phyloP scores from a whole-genome alignment of 2,888 invertebrate species.

The Temnothorax ravouxi region DNA sequence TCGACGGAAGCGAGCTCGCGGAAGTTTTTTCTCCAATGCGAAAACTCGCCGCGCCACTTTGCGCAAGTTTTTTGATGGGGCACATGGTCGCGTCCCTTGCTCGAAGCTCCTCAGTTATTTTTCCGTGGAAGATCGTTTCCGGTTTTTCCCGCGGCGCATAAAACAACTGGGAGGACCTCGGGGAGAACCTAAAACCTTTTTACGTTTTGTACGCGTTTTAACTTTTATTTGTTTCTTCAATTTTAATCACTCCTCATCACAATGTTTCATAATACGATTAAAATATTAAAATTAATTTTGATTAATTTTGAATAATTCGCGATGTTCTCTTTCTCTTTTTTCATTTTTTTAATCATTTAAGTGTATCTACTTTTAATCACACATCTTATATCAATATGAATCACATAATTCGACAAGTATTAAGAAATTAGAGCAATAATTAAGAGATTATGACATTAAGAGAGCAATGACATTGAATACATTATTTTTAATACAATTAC shows the following conservation, averaged over 20 bases:
- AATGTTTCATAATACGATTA: neutral
- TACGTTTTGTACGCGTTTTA: constrained; percentile 12
- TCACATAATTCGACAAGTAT: neutral
- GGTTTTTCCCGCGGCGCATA: constrained; percentile 34
- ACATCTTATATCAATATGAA: neutral
- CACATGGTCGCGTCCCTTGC: constrained; percentile 47
- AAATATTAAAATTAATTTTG: constrained; percentile 5
- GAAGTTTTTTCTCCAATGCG: constrained; percentile 35
- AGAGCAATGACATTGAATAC: neutral
- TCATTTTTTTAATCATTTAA: neutral
- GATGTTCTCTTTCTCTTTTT: neutral
- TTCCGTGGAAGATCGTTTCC: constrained; percentile 49
- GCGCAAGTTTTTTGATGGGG: constrained; percentile 61
- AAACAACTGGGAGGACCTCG: constrained; percentile 39
- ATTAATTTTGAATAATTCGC: neutral
- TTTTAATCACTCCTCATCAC: neutral
- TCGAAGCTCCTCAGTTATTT: constrained; percentile 58
- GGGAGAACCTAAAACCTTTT: constrained; percentile 48
- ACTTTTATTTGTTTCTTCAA: constrained; percentile 11
- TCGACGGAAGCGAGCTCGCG: constrained; percentile 67
- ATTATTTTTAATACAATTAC: constrained; percentile 9
- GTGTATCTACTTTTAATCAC: neutral
- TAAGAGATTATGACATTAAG: neutral
- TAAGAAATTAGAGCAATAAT: neutral
- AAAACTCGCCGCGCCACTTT: constrained; percentile 68